Evolutionary conservation across 1,140 invertebrate genomes (phyloP), one percentile per base, ranked within the genome.

Genomic region (Saccostrea cuccullata): DNA sequence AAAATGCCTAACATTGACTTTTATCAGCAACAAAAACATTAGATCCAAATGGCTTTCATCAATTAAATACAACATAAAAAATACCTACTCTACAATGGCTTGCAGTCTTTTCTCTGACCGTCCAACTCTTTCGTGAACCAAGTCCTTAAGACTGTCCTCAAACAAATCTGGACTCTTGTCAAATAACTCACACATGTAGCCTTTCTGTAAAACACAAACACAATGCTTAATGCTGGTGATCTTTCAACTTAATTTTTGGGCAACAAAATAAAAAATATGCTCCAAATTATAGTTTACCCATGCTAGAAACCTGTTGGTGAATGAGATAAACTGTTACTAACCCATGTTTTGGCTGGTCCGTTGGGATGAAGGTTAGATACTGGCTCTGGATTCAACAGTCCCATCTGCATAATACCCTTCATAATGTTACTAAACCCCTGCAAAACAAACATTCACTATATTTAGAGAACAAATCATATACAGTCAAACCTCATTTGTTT

Each of bases 301-400:
- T 47, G 47, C 47, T 8, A 47, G 9, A 47, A 47, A 47, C 47
- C 47, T 47, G 9, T 47, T 6, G 47, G 9, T 47, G 47, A 47
- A 47, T 47, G 47, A 47, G 47, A 47, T 47, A 9, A 6, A 47
- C 47, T 3, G 47, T 47, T 58, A 91, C 94, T 94, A 96, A 98
- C 97, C 99, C 99, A 99, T 8, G 98, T 99, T 8, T 99, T 97
- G 89, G 99, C 98, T 2, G 99, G 98, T 86, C 99, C 99, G 88
- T 97, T 97, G 0, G 97, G 97, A 95, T 99, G 99, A 4, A 99
- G 95, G 91, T 96, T 96, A 0, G 98, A 97, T 95, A 98, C 97
- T 12, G 97, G 97, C 90, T 97, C 97, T 0, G 97, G 96, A 94
- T 98, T 97, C n/a, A 99, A 96, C 1, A 99, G 95, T 0, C 98